Base-by-base conservation (phyloP, 2,797 vertebrate species). In the Staurois parvus region DNA sequence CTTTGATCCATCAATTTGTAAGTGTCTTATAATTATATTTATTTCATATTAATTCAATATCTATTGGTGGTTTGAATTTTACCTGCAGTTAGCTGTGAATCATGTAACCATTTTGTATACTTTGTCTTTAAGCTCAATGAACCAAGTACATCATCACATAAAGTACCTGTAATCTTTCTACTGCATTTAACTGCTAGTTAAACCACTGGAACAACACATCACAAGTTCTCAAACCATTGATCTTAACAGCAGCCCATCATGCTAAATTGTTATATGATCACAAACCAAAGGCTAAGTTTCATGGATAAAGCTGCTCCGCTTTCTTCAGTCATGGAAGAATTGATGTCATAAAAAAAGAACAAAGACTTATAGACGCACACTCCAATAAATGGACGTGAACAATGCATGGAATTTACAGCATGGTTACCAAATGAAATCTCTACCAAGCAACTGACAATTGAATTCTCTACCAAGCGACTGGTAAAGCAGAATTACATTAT, bases 381-480 rank as follows among this genome's bases (percentile, higher is more conserved):
- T 66, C 21, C 62, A 76, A 37, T 70, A 76, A 76, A 84, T 21
- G 34, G 73, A 48, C 30, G 29, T 28, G 40, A 76, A 76, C 82
- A 84, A 84, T 69, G 56, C 74, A 19, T 76, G 74, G 73, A 77
- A 84, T 76, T 81, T 81, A 81, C 56, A 81, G 68, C 79, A 59
- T 62, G 8, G 67, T 40, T 73, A 48, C 72, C 72, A 42, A 48
- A n/a, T 73, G 40, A 73, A 73, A 73, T 42, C 34, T 81, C 68
- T 30, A 59, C 30, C 32, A 72, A 81, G 32, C 72, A 26, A 40
- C 34, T 26, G 26, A 66, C 64, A 66, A 40, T 59, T 21, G 48
- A n/a, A n/a, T n/a, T 42, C 34, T 81, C 68, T 30, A 59, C 30
- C 32, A 72, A 81, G 32, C 72, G 32, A 40, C 34, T 81, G 72